Percentiles rank a stretch among this genome's conserved stretches.
Conservation (phyloP, 2,113 vertebrate genomes). For the Meles meles region DNA sequence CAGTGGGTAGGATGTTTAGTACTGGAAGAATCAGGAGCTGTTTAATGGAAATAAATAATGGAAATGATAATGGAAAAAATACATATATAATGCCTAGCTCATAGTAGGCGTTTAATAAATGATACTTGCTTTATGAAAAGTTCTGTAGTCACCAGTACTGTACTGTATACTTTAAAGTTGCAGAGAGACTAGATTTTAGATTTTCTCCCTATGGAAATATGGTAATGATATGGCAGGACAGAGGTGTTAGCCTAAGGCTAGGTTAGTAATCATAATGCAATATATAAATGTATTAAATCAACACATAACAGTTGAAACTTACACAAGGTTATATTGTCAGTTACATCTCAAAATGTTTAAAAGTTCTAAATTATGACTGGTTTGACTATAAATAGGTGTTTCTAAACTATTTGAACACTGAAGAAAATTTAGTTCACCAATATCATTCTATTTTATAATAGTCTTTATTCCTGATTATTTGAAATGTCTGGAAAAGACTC, state of each 20-base stretch:
- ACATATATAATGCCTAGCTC: not conserved
- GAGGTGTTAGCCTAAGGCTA: not conserved
- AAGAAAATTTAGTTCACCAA: constrained; percentile 24
- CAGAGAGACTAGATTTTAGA: not conserved
- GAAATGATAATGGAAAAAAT: not conserved
- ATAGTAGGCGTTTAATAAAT: not conserved
- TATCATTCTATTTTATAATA: not conserved
- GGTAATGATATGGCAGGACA: not conserved
- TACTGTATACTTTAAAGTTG: not conserved
- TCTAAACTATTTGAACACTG: constrained; percentile 4
- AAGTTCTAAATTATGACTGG: constrained; percentile 8
- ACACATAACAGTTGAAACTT: not conserved
- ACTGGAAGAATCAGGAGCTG: not conserved
- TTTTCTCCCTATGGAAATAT: not conserved
- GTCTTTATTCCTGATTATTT: constrained; percentile 14
- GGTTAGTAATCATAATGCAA: not conserved
- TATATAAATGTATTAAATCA: not conserved
- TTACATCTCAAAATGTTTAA: not conserved
- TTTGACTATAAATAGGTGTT: not conserved
- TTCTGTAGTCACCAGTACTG: not conserved
- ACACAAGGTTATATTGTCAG: not conserved
- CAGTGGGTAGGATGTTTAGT: not conserved
- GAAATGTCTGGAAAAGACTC: not conserved
- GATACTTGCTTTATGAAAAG: not conserved
- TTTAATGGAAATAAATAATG: not conserved